phyloP scores from a whole-genome alignment of 92 coral and sea anemone species.

The Diadumene lineata region DNA sequence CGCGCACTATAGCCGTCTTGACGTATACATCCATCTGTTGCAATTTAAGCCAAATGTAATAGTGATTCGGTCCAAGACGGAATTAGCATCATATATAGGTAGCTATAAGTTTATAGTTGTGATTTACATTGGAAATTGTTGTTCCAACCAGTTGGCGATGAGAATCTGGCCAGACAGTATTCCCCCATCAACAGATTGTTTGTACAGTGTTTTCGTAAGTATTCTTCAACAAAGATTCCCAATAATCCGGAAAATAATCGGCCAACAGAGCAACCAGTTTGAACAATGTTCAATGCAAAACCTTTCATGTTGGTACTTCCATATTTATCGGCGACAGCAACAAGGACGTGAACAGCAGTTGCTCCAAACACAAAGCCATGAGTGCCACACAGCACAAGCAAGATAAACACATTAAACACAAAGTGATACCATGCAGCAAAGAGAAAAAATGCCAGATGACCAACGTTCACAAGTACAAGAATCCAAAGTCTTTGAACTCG shows the following conservation, averaged over 20 bases:
- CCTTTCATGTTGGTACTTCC: neutral
- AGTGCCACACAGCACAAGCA: neutral
- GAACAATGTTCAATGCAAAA: neutral
- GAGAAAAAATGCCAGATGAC: constrained; percentile 9
- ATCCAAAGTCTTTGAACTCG: neutral
- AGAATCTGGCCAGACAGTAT: neutral
- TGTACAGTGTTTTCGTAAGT: neutral
- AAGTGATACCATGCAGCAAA: constrained; percentile 10
- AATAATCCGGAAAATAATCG: neutral
- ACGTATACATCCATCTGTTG: too few relatives aligned
- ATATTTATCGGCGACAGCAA: neutral
- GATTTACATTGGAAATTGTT: neutral
- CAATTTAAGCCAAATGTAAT: too few relatives aligned
- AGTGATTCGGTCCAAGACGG: too few relatives aligned
- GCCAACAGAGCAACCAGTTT: neutral
- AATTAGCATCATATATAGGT: too few relatives aligned
- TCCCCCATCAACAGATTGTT: neutral
- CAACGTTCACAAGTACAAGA: neutral
- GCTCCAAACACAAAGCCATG: neutral
- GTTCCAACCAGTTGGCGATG: neutral
- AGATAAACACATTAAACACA: neutral
- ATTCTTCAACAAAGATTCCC: neutral
- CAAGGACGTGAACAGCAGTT: neutral
- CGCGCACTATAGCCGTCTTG: too few relatives aligned
- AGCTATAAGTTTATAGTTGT: too few relatives aligned